Evolutionary conservation across 2,888 invertebrate species (phyloP).

Genomic region (Pandemis cinnamomeana): DNA sequence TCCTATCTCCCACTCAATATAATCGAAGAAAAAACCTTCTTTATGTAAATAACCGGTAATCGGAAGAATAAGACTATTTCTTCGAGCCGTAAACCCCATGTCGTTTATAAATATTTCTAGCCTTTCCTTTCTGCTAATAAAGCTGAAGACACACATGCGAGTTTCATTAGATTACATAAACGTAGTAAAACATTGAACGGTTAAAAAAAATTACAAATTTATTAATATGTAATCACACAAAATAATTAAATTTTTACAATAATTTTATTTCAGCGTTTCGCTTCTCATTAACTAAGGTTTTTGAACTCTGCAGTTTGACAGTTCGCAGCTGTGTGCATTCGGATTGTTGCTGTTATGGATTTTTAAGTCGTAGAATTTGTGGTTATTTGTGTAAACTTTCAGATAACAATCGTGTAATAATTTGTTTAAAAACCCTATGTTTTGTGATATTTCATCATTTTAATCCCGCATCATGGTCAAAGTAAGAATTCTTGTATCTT

Average conservation of each 20-base stretch:
- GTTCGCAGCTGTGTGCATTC: conserved; percentile 78
- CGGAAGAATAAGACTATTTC: too few species aligned
- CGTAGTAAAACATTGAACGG: too few species aligned
- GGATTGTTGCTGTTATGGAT: conserved; percentile 68
- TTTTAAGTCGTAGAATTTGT: conserved; percentile 58
- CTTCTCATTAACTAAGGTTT: conserved; percentile 31
- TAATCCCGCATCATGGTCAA: conserved; percentile 58
- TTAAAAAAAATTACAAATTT: neutral
- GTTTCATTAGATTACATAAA: too few species aligned
- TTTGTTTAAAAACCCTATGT: conserved; percentile 17
- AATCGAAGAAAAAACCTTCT: too few species aligned
- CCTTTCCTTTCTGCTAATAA: too few species aligned
- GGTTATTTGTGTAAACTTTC: conserved; percentile 45
- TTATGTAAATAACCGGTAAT: too few species aligned
- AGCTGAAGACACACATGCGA: too few species aligned
- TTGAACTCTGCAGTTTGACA: conserved; percentile 63
- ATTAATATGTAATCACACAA: neutral
- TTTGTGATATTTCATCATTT: conserved; percentile 20
- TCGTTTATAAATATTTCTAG: too few species aligned
- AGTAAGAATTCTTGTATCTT: conserved; percentile 56
- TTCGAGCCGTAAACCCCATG: too few species aligned
- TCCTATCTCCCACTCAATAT: too few species aligned
- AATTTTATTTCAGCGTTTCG: neutral
- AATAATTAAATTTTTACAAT: neutral
- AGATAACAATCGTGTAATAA: conserved; percentile 35